Percentiles rank a stretch among this genome's conserved stretches.
These are phyloP conservation scores for Drosophila sordidula DNA, from an alignment of 2,888 invertebrate genomes.

Conservation along the genomic window DNA sequence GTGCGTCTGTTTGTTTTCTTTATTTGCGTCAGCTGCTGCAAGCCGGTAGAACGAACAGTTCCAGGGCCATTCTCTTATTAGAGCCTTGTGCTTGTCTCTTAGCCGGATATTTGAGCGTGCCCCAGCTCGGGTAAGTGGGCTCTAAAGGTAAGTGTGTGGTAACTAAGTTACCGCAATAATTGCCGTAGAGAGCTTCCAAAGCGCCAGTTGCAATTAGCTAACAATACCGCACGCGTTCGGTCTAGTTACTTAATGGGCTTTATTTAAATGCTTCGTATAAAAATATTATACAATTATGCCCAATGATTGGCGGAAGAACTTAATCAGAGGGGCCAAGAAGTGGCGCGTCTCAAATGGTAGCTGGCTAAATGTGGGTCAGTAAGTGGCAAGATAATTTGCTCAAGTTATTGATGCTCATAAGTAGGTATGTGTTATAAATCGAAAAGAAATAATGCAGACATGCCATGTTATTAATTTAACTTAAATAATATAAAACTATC, in stretches of 20 bases:
- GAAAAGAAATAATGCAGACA: no score
- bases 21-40: constrained; percentile 42
- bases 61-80: constrained; percentile 12
- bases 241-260: constrained; percentile 18
- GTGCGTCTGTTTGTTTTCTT: not conserved
- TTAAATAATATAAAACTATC: no score
- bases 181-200: constrained; percentile 29
- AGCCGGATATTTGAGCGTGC: constrained; percentile 8
- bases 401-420: no score
- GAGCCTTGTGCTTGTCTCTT: not conserved
- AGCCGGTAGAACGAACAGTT: not conserved
- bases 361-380: constrained; percentile 22
- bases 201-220: constrained; percentile 60
- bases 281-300: constrained; percentile 41
- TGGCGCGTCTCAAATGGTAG: not conserved
- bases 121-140: not conserved
- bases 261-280: constrained; percentile 25
- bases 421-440: no score
- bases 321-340: constrained; percentile 2
- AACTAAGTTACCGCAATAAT: constrained; percentile 45
- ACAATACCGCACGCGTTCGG: constrained; percentile 45
- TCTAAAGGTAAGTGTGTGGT: constrained; percentile 10
- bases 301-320: constrained; percentile 1
- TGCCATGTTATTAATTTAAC: no score
- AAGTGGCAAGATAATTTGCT: no score